Evolutionary conservation across 2,888 invertebrate species (phyloP), one percentile per base, ranked within the genome.

Genomic region (Ditula angustiorana): DNA sequence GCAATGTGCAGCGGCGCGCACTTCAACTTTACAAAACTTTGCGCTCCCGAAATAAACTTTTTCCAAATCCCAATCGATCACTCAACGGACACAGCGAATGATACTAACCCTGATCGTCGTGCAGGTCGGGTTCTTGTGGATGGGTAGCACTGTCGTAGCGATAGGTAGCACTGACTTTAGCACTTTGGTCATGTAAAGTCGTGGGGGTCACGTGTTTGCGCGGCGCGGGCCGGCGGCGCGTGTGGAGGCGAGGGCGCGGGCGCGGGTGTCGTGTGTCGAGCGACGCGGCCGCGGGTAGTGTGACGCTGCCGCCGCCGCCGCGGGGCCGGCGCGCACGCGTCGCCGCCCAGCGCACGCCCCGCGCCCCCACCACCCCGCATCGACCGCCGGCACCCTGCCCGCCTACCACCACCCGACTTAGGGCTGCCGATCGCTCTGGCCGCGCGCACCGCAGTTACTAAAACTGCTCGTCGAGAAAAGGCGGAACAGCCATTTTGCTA

Each of bases 161-260:
- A 85, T 84, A 78, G 91, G 89, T 83, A 90, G 90, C 92, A 92
- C 92, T 90, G 92, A 87, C 82, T 90, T 87, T 79, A 90, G 81
- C 91, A 92, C 92, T 92, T 88, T 89, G 88, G 88, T 87, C 88
- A 91, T 90, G 87, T 90, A 88, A 83, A 82, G 90, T 83, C 79
- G 82, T 79, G 79, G 82, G 82, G 81, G 79, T 82, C 81, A 87
- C 87, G 85, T 79, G 72, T 69, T 82, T 85, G 90, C 87, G 85
- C 88, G 90, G 87, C 88, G 81, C 85, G 86, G 80, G 84, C 86
- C 87, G 88, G 88, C 87, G 85, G 85, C 86, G 86, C 86, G 88
- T 81, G 85, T 78, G 79, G 76, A 78, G 79, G 77, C 85, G 83
- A 82, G 87, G 81, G 86, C 86, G 84, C 87, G 83, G 84, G 82